phyloP scores from a whole-genome alignment of 2,113 vertebrate genomes.

The Platichthys flesus region DNA sequence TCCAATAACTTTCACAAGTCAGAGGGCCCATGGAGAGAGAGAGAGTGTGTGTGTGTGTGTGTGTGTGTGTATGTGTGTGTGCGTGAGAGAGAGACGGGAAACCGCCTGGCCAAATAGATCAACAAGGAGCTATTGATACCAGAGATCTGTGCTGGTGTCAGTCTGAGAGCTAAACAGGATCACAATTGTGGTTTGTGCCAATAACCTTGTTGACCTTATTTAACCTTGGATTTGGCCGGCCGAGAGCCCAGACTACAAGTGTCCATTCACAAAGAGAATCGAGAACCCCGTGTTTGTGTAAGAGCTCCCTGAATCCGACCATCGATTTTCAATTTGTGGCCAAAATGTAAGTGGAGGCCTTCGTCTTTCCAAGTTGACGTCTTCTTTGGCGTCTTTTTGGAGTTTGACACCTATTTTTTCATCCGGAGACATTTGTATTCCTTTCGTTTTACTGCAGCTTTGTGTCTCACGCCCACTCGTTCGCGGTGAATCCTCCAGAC shows the following conservation, averaged over 20 bases:
- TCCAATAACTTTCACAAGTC: constrained; percentile 79
- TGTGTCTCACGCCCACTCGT: too few relatives aligned
- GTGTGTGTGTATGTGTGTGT: background rate
- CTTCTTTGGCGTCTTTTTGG: too few relatives aligned
- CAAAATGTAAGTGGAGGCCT: background rate
- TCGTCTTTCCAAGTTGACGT: too few relatives aligned
- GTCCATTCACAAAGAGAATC: constrained; percentile 66
- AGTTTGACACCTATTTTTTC: too few relatives aligned
- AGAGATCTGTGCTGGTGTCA: constrained; percentile 67
- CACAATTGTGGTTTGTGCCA: constrained; percentile 76
- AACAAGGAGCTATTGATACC: constrained; percentile 77
- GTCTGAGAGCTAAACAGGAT: constrained; percentile 69
- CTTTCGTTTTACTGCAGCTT: too few relatives aligned
- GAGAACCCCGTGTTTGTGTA: constrained; percentile 49
- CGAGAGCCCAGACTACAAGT: constrained; percentile 65
- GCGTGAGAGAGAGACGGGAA: constrained; percentile 36
- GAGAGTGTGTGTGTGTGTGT: too few relatives aligned
- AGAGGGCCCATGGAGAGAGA: constrained; percentile 44
- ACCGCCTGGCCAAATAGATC: constrained; percentile 61
- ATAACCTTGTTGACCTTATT: constrained; percentile 75
- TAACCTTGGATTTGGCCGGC: constrained; percentile 72
- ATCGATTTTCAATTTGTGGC: constrained; percentile 20
- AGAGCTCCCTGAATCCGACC: constrained; percentile 32
- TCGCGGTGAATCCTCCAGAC: too few relatives aligned
- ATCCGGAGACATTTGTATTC: too few relatives aligned